These are phyloP conservation scores for Lepus europaeus DNA, from an alignment of 2,113 vertebrate species.

Conservation along the genomic window DNA sequence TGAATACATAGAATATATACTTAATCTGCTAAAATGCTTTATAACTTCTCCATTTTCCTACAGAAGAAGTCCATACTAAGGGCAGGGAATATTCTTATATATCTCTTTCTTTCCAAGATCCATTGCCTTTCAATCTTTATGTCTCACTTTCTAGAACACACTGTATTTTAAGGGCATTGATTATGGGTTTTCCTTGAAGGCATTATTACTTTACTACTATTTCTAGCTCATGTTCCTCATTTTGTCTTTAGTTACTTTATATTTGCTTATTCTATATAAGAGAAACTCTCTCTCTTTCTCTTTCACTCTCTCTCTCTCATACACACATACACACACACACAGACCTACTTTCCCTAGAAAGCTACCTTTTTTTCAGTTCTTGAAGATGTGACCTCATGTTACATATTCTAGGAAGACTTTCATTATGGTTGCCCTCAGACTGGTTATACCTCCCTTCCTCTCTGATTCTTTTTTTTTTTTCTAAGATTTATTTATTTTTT, in stretches of 20 bases:
- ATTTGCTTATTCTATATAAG: neutral
- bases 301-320: neutral
- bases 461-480: neutral
- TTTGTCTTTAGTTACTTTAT: constrained; percentile 11
- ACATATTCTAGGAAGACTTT: neutral
- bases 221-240: neutral
- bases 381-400: neutral
- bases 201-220: neutral
- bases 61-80: neutral
- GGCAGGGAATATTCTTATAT: neutral
- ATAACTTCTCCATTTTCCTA: neutral
- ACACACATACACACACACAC: neutral
- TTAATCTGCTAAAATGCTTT: neutral
- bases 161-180: neutral
- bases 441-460: neutral
- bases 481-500: neutral
- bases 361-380: neutral
- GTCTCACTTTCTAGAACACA: neutral
- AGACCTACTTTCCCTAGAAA: neutral
- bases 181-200: neutral
- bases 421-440: neutral
- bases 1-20: neutral
- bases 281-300: neutral
- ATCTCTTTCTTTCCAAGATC: neutral
- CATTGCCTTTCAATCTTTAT: neutral